These are phyloP conservation scores for Spinus pinus DNA, from an alignment of 2,797 vertebrate species.

Conservation along the genomic window DNA sequence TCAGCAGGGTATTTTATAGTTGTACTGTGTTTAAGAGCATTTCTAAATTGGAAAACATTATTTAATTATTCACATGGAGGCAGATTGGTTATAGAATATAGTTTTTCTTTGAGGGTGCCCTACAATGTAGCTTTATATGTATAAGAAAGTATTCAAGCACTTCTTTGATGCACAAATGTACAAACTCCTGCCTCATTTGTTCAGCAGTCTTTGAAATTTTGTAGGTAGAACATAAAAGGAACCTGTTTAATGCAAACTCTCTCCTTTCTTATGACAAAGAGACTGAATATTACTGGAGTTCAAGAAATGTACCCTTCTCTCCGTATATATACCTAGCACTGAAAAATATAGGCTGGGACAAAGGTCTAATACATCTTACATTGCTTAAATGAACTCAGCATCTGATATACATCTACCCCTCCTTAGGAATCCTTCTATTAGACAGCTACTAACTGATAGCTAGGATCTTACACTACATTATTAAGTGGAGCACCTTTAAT, in stretches of 20 bases:
- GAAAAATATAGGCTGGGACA: not conserved
- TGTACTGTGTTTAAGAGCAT: not conserved
- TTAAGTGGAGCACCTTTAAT: not conserved
- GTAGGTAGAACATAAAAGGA: slow-evolving; percentile 50
- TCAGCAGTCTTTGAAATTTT: slow-evolving; percentile 52
- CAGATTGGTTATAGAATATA: slow-evolving; percentile 4
- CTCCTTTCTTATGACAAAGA: slow-evolving; percentile 36
- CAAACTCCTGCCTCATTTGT: slow-evolving; percentile 48
- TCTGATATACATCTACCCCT: not conserved
- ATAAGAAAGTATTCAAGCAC: slow-evolving; percentile 28
- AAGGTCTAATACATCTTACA: not conserved
- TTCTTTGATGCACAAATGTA: slow-evolving; percentile 46
- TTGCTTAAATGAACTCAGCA: not conserved
- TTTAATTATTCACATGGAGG: slow-evolving; percentile 44
- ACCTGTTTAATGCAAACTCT: slow-evolving; percentile 38
- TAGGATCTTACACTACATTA: not conserved
- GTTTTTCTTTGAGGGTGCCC: slow-evolving; percentile 22
- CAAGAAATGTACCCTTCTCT: not conserved
- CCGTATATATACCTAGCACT: not conserved
- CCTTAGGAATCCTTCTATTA: not conserved
- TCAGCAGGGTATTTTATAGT: not conserved
- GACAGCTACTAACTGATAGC: not conserved
- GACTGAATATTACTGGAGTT: not conserved
- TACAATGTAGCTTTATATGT: slow-evolving; percentile 22
- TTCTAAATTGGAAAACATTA: slow-evolving; percentile 22